A percentile compares a stretch with the other conserved stretches of the same genome.
phyloP scores from a whole-genome alignment of 2,888 invertebrate genomes.

The Steinernema carpocapsae region DNA sequence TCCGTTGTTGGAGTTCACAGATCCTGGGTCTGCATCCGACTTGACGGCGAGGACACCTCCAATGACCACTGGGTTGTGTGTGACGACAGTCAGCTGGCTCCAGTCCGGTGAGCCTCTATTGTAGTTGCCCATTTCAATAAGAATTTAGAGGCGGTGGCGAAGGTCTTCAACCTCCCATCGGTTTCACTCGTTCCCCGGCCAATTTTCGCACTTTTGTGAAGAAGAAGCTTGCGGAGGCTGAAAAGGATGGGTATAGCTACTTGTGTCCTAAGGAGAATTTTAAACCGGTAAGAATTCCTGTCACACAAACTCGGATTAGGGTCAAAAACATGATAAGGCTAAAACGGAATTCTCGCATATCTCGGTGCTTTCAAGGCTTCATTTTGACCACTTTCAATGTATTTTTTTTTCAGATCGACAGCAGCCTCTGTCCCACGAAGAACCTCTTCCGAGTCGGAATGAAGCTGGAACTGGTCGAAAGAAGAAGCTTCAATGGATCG shows the following conservation, averaged over 20 bases:
- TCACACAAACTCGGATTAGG: too few species aligned
- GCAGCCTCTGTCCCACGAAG: neutral
- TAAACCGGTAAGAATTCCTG: conserved; percentile 11
- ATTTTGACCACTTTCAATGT: neutral
- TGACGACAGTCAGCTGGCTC: conserved; percentile 12
- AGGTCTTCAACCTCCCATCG: conserved; percentile 10
- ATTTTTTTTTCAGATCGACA: conserved; percentile 14
- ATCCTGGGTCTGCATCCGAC: conserved; percentile 10
- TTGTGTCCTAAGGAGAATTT: neutral
- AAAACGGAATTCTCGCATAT: too few species aligned
- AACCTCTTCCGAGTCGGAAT: neutral
- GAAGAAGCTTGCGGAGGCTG: neutral
- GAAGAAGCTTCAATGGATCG: neutral
- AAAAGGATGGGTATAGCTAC: neutral
- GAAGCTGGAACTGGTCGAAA: conserved; percentile 4
- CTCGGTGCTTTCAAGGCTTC: neutral
- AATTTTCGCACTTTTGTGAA: conserved; percentile 18
- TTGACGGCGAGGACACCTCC: conserved; percentile 17
- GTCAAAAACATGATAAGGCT: neutral
- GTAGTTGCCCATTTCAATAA: neutral
- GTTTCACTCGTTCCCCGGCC: neutral
- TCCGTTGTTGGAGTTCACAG: neutral
- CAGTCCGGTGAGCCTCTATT: neutral
- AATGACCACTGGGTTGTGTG: conserved; percentile 21
- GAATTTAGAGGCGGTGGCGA: neutral